Evolutionary conservation across 2,797 vertebrate species (phyloP).

Genomic region (Lepilemur ruficaudatus): DNA sequence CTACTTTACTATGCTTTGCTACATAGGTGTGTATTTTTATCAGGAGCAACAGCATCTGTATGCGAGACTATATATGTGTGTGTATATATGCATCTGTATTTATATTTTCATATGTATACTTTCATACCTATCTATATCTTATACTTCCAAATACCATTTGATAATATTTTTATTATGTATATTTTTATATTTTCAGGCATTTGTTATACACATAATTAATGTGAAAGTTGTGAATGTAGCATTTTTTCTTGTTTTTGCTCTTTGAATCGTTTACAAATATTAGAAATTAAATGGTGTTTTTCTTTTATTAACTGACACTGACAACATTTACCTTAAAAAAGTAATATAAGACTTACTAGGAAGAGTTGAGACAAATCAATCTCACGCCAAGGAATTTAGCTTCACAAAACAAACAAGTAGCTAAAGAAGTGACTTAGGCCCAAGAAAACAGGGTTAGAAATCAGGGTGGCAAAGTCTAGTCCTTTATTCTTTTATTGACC

Average conservation of each 20-base stretch:
- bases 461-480: neutral
- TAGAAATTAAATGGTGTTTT: neutral
- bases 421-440: neutral
- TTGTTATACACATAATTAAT: neutral
- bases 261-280: neutral
- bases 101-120: neutral
- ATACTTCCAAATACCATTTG: neutral
- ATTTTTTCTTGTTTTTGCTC: neutral
- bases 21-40: neutral
- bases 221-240: neutral
- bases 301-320: neutral
- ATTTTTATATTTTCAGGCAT: neutral
- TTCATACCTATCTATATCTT: neutral
- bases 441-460: neutral
- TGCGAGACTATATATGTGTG: neutral
- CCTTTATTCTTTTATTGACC: neutral
- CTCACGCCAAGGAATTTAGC: neutral
- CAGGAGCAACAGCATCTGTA: neutral
- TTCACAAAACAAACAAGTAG: neutral
- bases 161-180: neutral
- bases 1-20: neutral
- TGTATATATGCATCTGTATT: neutral
- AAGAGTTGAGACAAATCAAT: neutral
- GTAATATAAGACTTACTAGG: neutral
- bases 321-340: neutral